These are phyloP conservation scores for Channa maculata DNA, from an alignment of 2,113 vertebrate genomes.

Conservation along the genomic window DNA sequence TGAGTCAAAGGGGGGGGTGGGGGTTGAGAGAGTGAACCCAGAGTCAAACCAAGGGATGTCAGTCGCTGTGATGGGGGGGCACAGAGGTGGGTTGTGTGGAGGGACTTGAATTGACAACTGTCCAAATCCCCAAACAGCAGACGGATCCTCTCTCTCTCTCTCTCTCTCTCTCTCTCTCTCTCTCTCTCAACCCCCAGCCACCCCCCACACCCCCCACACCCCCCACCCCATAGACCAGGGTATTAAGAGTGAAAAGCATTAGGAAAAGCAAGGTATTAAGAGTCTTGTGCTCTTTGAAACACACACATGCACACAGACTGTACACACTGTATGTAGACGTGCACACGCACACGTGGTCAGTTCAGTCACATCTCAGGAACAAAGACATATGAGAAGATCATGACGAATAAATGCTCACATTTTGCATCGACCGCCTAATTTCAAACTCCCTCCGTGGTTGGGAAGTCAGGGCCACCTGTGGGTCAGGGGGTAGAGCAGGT, in stretches of 20 bases:
- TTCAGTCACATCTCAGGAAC: too few relatives aligned
- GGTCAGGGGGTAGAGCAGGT: too few relatives aligned
- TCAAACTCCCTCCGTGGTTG: too few relatives aligned
- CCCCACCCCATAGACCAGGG: conserved; percentile 42
- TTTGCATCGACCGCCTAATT: too few relatives aligned
- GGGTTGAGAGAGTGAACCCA: too few relatives aligned
- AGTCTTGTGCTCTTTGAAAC: conserved; percentile 28
- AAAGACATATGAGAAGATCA: too few relatives aligned
- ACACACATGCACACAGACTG: neutral
- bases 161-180: conserved; percentile 35
- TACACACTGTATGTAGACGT: neutral
- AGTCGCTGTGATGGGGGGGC: conserved; percentile 13
- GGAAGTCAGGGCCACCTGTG: too few relatives aligned
- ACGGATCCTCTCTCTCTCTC: conserved; percentile 52
- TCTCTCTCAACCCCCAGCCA: too few relatives aligned
- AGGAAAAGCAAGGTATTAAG: conserved; percentile 68
- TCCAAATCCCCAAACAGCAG: conserved; percentile 78
- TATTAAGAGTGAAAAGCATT: conserved; percentile 74
- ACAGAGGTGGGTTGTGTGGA: conserved; percentile 66
- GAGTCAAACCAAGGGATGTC: conserved; percentile 21
- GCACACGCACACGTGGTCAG: neutral
- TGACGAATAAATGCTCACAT: too few relatives aligned
- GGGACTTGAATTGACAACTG: conserved; percentile 81
- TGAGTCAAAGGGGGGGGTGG: neutral
- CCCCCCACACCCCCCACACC: too few relatives aligned